Evolutionary conservation across 2,797 vertebrate species (phyloP).

Genomic region (Triplophysa bombifrons): DNA sequence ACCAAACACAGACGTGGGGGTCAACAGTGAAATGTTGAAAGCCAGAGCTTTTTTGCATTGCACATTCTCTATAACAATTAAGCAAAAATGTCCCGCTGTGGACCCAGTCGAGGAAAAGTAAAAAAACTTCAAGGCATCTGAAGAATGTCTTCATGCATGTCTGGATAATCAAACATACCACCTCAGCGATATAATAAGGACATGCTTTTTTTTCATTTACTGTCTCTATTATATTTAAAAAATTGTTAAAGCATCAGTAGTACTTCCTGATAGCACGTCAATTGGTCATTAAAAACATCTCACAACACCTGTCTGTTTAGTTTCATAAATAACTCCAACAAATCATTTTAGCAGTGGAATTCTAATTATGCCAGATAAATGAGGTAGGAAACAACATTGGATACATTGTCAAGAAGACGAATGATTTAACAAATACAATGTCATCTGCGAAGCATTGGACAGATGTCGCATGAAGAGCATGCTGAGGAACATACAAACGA

Average conservation of each 20-base stretch:
- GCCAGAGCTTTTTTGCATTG: conserved; percentile 61
- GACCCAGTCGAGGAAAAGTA: conserved; percentile 52
- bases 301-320: too few species aligned
- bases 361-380: conserved; percentile 14
- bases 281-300: neutral
- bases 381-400: neutral
- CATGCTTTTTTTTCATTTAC: neutral
- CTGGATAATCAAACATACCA: conserved; percentile 40
- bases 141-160: conserved; percentile 50
- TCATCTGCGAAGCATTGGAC: neutral
- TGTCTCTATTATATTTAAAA: conserved; percentile 19
- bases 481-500: neutral
- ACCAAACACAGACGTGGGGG: conserved; percentile 41
- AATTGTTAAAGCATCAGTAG: conserved; percentile 2
- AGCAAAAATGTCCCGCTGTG: conserved; percentile 26
- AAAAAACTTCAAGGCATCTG: conserved; percentile 46
- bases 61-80: conserved; percentile 56
- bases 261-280: neutral
- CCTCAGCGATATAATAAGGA: conserved; percentile 5
- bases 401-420: conserved; percentile 35
- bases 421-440: conserved; percentile 3
- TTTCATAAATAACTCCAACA: neutral
- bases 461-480: neutral
- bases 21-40: conserved; percentile 56
- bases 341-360: conserved; percentile 18